Percentiles rank a stretch among this genome's conserved stretches.
phyloP scores from a whole-genome alignment of 2,113 vertebrate genomes.

The Arizona elegans region DNA sequence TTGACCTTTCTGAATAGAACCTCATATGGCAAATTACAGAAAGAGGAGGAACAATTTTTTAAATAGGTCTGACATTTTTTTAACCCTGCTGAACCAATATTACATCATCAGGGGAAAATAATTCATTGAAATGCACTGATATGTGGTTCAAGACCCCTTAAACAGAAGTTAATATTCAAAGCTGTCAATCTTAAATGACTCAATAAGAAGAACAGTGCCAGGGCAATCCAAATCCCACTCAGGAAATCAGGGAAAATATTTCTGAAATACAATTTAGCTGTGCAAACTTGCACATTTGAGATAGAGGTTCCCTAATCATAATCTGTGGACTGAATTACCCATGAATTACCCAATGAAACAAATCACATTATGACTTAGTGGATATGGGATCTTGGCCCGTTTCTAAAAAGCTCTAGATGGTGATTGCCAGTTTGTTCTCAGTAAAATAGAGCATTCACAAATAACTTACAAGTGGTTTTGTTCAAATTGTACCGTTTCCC shows the following conservation, averaged over 20 bases:
- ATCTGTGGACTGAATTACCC: not conserved
- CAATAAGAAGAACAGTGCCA: not conserved
- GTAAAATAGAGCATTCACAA: not conserved
- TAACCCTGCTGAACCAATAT: conserved; percentile 8
- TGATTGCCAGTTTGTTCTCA: not conserved
- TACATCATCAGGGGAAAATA: not conserved
- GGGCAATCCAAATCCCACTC: not conserved
- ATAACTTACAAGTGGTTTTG: not conserved
- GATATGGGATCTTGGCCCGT: not conserved
- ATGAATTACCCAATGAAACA: not conserved
- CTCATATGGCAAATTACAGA: not conserved
- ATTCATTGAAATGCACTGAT: not conserved
- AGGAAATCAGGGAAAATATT: not conserved
- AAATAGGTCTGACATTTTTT: conserved; percentile 21
- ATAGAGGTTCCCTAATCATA: not conserved
- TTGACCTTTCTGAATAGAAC: conserved; percentile 28
- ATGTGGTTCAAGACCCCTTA: not conserved
- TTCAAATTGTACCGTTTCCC: not conserved
- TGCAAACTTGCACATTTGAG: not conserved
- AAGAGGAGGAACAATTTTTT: conserved; percentile 9
- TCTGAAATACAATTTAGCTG: not conserved
- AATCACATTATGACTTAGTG: not conserved
- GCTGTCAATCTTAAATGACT: not conserved
- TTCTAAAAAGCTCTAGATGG: not conserved
- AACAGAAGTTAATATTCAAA: not conserved